Conservation (phyloP, 2,113 vertebrate genomes). For the Empidonax traillii region DNA sequence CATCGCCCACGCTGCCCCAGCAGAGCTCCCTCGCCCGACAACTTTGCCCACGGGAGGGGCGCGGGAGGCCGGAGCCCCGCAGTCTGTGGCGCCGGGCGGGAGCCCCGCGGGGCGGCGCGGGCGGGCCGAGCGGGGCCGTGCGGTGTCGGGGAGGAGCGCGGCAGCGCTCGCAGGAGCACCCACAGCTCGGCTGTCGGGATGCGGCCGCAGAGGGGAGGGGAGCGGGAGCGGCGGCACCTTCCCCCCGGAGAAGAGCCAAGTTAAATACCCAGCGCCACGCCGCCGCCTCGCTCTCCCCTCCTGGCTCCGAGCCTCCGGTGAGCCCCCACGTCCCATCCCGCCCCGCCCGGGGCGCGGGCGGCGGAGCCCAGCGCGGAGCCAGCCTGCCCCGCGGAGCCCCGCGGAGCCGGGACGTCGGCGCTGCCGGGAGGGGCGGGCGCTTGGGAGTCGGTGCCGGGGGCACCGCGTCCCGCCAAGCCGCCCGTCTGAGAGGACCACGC, state of each 20-base stretch:
- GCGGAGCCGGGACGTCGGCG: not conserved
- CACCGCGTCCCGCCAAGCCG: constrained; percentile 69
- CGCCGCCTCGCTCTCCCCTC: not conserved
- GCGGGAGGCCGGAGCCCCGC: not conserved
- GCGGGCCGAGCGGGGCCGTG: not conserved
- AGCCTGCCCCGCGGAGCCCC: not conserved
- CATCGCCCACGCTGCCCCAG: fast-evolving
- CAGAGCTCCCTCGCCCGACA: not conserved
- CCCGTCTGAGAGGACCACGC: constrained; percentile 67
- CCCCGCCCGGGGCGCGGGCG: not conserved
- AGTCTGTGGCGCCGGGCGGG: not conserved
- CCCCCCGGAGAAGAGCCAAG: not conserved
- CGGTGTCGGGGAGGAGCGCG: not conserved
- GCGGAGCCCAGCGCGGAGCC: not conserved
- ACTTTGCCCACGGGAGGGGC: not conserved
- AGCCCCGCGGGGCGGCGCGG: not conserved
- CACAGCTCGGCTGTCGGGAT: not conserved
- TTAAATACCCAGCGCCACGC: not conserved
- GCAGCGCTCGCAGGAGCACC: not conserved
- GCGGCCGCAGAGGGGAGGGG: not conserved
- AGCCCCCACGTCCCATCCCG: not conserved
- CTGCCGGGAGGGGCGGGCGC: not conserved
- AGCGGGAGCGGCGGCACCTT: not conserved
- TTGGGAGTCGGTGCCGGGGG: constrained; percentile 71
- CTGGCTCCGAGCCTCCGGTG: not conserved